Evolutionary conservation across 2,888 invertebrate genomes (phyloP).

Genomic region (Nysson spinosus): DNA sequence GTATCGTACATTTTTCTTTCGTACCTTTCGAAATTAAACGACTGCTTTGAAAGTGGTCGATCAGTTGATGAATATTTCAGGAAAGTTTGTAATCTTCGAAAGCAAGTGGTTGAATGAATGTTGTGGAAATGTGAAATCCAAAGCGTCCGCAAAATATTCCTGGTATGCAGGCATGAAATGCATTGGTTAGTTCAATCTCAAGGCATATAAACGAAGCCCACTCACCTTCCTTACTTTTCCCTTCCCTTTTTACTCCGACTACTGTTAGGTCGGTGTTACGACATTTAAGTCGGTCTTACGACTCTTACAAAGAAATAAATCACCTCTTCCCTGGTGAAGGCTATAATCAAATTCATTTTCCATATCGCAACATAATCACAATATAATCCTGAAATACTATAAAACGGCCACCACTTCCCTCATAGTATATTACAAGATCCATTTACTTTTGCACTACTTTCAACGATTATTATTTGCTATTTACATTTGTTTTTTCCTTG

Average conservation of each 20-base stretch:
- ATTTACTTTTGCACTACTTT: too few relatives aligned
- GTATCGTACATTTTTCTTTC: too few relatives aligned
- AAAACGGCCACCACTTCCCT: background rate
- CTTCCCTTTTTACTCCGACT: constrained; percentile 43
- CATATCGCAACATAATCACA: constrained; percentile 19
- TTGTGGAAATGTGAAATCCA: constrained; percentile 55
- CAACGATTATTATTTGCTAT: too few relatives aligned
- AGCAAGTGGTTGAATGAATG: constrained; percentile 2
- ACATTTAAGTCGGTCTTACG: constrained; percentile 34
- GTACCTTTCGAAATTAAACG: too few relatives aligned
- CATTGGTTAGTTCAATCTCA: constrained; percentile 37
- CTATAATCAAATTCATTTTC: constrained; percentile 14
- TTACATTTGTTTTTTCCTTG: too few relatives aligned
- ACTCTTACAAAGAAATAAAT: constrained; percentile 16
- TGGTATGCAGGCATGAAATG: constrained; percentile 38
- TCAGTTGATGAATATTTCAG: too few relatives aligned
- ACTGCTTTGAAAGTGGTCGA: too few relatives aligned
- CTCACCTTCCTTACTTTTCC: constrained; percentile 56
- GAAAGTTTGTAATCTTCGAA: too few relatives aligned
- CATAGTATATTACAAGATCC: too few relatives aligned
- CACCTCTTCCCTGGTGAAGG: constrained; percentile 1
- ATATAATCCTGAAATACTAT: background rate
- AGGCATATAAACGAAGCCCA: constrained; percentile 41
- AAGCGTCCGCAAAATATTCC: constrained; percentile 41
- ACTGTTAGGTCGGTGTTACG: constrained; percentile 45